Conservation (phyloP, 2,797 vertebrate genomes). For the Chrysolophus pictus region DNA sequence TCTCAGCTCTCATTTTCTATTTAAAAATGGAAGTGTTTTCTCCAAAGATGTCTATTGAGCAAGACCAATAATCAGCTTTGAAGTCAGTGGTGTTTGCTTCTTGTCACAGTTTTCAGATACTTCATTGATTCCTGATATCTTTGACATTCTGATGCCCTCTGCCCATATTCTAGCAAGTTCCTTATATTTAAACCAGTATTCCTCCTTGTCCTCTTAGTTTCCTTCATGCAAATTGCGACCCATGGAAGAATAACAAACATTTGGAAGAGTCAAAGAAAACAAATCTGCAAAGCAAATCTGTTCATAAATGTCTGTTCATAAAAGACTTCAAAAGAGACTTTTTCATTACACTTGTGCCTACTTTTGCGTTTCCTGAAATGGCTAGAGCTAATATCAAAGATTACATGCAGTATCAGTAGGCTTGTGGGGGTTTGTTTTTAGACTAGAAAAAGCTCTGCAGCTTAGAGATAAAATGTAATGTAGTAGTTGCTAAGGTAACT, state of each 20-base stretch:
- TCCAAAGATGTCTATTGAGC: not conserved
- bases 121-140: slow-evolving; percentile 12
- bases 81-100: slow-evolving; percentile 23
- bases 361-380: slow-evolving; percentile 36
- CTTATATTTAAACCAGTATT: not conserved
- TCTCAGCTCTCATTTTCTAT: not conserved
- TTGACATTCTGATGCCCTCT: slow-evolving; percentile 19
- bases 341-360: not conserved
- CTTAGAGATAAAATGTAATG: slow-evolving; percentile 78
- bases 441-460: slow-evolving; percentile 72
- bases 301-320: not conserved
- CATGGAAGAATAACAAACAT: not conserved
- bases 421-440: slow-evolving; percentile 63
- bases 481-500: slow-evolving; percentile 81
- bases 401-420: slow-evolving; percentile 44
- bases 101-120: slow-evolving; percentile 51
- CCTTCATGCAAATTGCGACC: not conserved
- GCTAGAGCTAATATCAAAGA: slow-evolving; percentile 43
- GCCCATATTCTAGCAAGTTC: not conserved
- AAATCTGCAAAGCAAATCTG: slow-evolving; percentile 19
- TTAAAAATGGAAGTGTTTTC: slow-evolving; percentile 3
- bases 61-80: slow-evolving; percentile 46
- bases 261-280: not conserved
- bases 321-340: not conserved
- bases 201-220: slow-evolving; percentile 22